These are phyloP conservation scores for Dissostichus mawsoni DNA, from an alignment of 2,113 vertebrate species.

Conservation along the genomic window DNA sequence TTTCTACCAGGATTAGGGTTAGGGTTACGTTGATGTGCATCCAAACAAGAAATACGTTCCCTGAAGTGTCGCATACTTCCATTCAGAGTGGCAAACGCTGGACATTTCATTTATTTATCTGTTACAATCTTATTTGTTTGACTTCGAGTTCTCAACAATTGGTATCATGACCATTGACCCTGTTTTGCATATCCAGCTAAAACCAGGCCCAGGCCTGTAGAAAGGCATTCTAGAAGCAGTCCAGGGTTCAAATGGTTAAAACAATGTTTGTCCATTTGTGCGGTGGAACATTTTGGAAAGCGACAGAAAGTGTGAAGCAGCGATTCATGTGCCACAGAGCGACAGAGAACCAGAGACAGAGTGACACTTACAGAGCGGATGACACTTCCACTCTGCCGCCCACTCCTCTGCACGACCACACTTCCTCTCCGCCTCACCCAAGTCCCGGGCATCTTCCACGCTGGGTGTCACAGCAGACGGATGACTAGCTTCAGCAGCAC, in stretches of 20 bases:
- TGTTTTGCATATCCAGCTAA: not conserved
- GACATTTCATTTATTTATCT: not conserved
- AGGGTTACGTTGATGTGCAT: not conserved
- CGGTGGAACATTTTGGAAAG: constrained; percentile 16
- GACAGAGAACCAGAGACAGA: constrained; percentile 48
- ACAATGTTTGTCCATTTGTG: constrained; percentile 14
- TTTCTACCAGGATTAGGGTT: not conserved
- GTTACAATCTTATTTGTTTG: too few relatives aligned
- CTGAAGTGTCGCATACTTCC: too few relatives aligned
- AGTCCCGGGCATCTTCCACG: constrained; percentile 66
- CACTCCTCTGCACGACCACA: constrained; percentile 67
- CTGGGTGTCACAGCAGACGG: constrained; percentile 80
- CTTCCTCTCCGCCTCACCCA: constrained; percentile 59
- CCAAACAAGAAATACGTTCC: not conserved
- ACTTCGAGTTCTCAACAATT: too few relatives aligned
- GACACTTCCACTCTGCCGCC: constrained; percentile 67
- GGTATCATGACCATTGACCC: not conserved
- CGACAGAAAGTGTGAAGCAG: constrained; percentile 6
- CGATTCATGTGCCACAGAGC: constrained; percentile 30
- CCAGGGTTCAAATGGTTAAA: constrained; percentile 1
- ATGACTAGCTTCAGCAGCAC: constrained; percentile 70
- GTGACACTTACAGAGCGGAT: constrained; percentile 67
- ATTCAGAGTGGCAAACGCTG: not conserved
- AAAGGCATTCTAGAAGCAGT: not conserved
- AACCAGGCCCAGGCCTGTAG: not conserved